Percentiles rank a stretch among this genome's conserved stretches.
These are phyloP conservation scores for Anticlea derivata DNA, from an alignment of 2,888 invertebrate genomes.

Conservation along the genomic window DNA sequence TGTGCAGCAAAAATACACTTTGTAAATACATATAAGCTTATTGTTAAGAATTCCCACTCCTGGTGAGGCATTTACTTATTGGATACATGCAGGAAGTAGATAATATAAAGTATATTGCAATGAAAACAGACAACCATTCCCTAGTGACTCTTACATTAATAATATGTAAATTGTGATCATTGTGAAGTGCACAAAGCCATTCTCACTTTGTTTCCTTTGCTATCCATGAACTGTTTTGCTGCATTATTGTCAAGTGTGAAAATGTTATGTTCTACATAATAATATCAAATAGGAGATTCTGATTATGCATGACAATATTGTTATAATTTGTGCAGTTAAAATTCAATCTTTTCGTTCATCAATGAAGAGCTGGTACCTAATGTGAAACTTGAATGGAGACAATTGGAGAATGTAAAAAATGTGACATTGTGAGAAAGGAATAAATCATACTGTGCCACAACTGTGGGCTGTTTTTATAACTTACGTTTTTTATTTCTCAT, in stretches of 20 bases:
- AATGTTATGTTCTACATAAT: no score
- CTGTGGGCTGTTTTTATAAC: constrained; percentile 73
- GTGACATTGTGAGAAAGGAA: constrained; percentile 68
- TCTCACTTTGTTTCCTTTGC: constrained; percentile 26
- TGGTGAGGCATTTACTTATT: constrained; percentile 30
- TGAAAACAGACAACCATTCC: constrained; percentile 51
- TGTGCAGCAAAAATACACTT: not conserved
- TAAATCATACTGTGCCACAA: constrained; percentile 77
- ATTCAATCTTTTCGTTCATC: constrained; percentile 31
- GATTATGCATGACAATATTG: not conserved
- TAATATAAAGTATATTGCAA: constrained; percentile 25
- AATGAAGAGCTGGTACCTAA: constrained; percentile 43
- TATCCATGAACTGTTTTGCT: no score
- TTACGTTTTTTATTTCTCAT: constrained; percentile 39
- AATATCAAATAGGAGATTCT: no score
- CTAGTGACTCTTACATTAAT: constrained; percentile 38
- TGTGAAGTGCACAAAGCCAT: constrained; percentile 64
- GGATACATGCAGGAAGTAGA: constrained; percentile 18
- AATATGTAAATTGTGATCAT: constrained; percentile 42
- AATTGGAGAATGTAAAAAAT: constrained; percentile 58
- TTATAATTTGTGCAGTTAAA: not conserved
- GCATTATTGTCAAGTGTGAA: no score
- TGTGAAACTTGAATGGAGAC: constrained; percentile 54
- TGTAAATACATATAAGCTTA: constrained; percentile 12
- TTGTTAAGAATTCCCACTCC: constrained; percentile 23